A percentile compares a stretch with the other conserved stretches of the same genome.
Evolutionary conservation across 2,888 invertebrate species (phyloP).

Genomic region (Drosophila cognata): DNA sequence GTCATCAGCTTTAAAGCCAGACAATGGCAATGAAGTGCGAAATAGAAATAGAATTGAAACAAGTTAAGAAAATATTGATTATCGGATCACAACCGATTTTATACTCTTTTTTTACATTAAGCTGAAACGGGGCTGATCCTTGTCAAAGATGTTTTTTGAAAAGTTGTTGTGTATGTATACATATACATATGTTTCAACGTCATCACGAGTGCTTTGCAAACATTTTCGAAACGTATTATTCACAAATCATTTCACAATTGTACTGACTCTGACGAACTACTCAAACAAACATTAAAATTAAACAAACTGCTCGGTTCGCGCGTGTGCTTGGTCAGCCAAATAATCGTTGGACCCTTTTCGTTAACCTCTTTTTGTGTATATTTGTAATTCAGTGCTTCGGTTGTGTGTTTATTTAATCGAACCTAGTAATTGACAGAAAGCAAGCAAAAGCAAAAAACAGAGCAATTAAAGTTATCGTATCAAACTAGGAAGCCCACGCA

Average conservation of each 20-base stretch:
- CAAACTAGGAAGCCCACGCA: slow-evolving; percentile 25
- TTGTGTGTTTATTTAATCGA: slow-evolving; percentile 7
- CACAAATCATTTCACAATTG: slow-evolving; percentile 26
- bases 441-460: slow-evolving; percentile 1
- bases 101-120: background rate
- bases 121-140: background rate
- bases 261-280: slow-evolving; percentile 45
- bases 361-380: slow-evolving; percentile 24
- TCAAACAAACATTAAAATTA: slow-evolving; percentile 63
- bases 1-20: slow-evolving; percentile 9
- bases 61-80: background rate
- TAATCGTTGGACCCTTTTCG: background rate
- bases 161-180: background rate
- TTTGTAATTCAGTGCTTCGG: slow-evolving; percentile 1
- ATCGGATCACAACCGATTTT: background rate
- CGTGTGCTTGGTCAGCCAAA: slow-evolving; percentile 18
- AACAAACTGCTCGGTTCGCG: slow-evolving; percentile 53
- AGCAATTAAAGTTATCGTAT: slow-evolving; percentile 8
- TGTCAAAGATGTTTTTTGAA: background rate
- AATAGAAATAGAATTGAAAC: background rate
- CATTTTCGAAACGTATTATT: slow-evolving; percentile 12
- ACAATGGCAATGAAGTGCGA: background rate
- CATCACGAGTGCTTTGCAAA: background rate
- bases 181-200: slow-evolving; percentile 18
- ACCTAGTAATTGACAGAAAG: background rate